Percentiles rank a stretch among this genome's conserved stretches.
Evolutionary conservation across 1,140 invertebrate genomes (phyloP).

Genomic region (Rhopalosiphum padi): DNA sequence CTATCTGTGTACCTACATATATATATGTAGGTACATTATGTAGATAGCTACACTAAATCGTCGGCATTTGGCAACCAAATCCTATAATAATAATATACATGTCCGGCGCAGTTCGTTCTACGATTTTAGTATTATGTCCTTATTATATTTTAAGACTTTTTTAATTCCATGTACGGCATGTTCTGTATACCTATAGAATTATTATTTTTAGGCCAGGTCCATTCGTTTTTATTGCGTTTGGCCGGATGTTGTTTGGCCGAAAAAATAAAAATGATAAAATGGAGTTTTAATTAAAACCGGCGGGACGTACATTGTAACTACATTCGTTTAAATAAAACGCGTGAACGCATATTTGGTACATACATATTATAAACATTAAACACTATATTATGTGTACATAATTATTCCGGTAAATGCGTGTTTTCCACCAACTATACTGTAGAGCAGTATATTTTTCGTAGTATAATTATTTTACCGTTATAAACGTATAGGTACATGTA

Average conservation of each 20-base stretch:
- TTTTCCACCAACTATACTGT: background rate
- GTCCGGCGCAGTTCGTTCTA: background rate
- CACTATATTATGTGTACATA: background rate
- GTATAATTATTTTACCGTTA: background rate
- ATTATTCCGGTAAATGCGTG: background rate
- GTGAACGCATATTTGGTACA: background rate
- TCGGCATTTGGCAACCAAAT: background rate
- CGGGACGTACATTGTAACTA: background rate
- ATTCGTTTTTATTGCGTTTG: background rate
- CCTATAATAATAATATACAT: background rate
- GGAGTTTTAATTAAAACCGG: constrained; percentile 13
- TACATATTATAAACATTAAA: background rate
- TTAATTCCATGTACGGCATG: background rate
- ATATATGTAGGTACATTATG: background rate
- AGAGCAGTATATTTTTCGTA: background rate
- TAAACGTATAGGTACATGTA: too few species aligned
- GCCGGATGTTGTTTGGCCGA: background rate
- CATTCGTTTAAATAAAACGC: background rate
- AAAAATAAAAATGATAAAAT: background rate
- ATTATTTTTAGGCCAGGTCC: background rate
- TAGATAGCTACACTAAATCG: background rate
- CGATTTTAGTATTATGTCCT: background rate
- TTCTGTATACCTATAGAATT: background rate
- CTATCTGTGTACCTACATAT: background rate
- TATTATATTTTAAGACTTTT: constrained; percentile 18